Evolutionary conservation across 2,797 vertebrate species (phyloP).

Genomic region (Sebastes umbrosus): DNA sequence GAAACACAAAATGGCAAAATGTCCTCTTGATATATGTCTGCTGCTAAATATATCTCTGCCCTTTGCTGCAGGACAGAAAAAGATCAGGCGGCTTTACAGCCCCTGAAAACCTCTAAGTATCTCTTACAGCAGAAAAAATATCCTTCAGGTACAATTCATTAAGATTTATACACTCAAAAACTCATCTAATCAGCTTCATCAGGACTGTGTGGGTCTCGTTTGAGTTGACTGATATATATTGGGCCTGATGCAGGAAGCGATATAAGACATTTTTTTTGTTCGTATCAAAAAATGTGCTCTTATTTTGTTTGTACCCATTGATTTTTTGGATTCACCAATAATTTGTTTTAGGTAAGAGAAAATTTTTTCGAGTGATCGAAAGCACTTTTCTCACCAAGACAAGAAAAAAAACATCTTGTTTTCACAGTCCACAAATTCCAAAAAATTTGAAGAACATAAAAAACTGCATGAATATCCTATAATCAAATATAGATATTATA

Average conservation of each 20-base stretch:
- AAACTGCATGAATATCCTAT: no score
- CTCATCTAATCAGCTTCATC: not conserved
- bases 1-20: constrained; percentile 1
- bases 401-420: no score
- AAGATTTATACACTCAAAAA: not conserved
- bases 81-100: not conserved
- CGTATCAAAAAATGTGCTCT: not conserved
- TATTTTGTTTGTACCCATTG: no score
- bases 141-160: not conserved
- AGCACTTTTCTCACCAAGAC: no score
- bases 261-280: not conserved
- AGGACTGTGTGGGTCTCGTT: not conserved
- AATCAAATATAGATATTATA: no score
- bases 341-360: no score
- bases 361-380: rapidly evolving
- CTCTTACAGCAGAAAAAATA: not conserved
- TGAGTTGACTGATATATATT: not conserved
- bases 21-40: constrained; percentile 7
- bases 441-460: no score
- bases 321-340: no score
- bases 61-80: not conserved
- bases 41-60: constrained; percentile 13
- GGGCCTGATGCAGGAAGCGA: not conserved
- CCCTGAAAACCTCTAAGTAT: not conserved
- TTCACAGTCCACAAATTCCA: no score